Conservation (phyloP, 2,888 invertebrate species). For the Galerucella pusilla region DNA sequence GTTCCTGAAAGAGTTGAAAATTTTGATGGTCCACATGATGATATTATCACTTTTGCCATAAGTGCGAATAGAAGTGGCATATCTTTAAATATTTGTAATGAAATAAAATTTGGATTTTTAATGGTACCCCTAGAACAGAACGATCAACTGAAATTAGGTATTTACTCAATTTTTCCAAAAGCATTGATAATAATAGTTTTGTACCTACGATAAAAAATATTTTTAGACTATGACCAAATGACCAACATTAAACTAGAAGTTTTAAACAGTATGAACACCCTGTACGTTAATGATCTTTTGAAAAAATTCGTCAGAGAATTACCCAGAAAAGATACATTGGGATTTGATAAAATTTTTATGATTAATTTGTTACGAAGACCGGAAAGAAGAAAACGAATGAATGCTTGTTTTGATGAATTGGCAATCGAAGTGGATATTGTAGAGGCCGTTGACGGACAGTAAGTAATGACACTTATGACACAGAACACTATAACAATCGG, state of each 20-base stretch:
- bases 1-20: slow-evolving; percentile 69
- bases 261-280: slow-evolving; percentile 70
- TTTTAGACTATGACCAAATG: slow-evolving; percentile 76
- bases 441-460: slow-evolving; percentile 93
- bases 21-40: slow-evolving; percentile 82
- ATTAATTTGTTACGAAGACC: slow-evolving; percentile 89
- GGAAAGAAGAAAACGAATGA: slow-evolving; percentile 85
- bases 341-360: slow-evolving; percentile 86
- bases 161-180: too few relatives aligned
- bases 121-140: slow-evolving; percentile 77
- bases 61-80: slow-evolving; percentile 78
- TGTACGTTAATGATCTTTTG: slow-evolving; percentile 65
- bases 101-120: slow-evolving; percentile 75
- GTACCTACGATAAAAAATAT: neutral
- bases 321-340: slow-evolving; percentile 72
- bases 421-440: slow-evolving; percentile 81
- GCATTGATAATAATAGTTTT: too few relatives aligned
- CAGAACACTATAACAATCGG: too few relatives aligned
- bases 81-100: slow-evolving; percentile 83
- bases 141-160: slow-evolving; percentile 68
- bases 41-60: slow-evolving; percentile 91
- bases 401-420: slow-evolving; percentile 79
- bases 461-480: slow-evolving; percentile 60
- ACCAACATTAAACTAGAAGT: slow-evolving; percentile 73
- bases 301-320: slow-evolving; percentile 51